Conservation (phyloP, 2,888 invertebrate genomes). For the Junonia oenone region DNA sequence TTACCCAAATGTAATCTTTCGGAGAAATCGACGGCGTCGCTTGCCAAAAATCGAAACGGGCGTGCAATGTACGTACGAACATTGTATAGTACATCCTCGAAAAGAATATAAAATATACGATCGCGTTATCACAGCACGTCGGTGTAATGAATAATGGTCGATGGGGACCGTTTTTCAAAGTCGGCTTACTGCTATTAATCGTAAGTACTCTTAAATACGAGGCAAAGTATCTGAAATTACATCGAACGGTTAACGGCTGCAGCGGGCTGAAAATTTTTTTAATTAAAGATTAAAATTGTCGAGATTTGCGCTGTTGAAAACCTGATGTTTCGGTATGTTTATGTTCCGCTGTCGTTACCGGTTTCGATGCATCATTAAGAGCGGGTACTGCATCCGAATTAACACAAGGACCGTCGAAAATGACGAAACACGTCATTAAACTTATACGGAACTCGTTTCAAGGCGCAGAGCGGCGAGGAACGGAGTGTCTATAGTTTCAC, state of each 20-base stretch:
- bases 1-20: slow-evolving; percentile 70
- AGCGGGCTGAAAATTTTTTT: slow-evolving; percentile 13
- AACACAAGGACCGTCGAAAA: slow-evolving; percentile 36
- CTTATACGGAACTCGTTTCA: slow-evolving; percentile 28
- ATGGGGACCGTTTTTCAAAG: slow-evolving; percentile 56
- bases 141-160: slow-evolving; percentile 62
- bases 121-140: slow-evolving; percentile 59
- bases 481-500: background rate
- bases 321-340: slow-evolving; percentile 11
- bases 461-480: slow-evolving; percentile 6
- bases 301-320: background rate
- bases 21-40: slow-evolving; percentile 59
- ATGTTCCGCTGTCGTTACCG: slow-evolving; percentile 43
- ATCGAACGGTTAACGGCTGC: slow-evolving; percentile 7
- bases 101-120: slow-evolving; percentile 53
- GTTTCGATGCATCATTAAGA: slow-evolving; percentile 60
- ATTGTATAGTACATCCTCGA: slow-evolving; percentile 41
- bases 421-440: slow-evolving; percentile 47
- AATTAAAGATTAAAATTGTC: slow-evolving; percentile 25
- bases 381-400: slow-evolving; percentile 45
- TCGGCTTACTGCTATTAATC: slow-evolving; percentile 50
- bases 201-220: slow-evolving; percentile 35
- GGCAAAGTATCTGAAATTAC: slow-evolving; percentile 23
- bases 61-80: slow-evolving; percentile 30
- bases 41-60: slow-evolving; percentile 64